Evolutionary conservation across 2,113 vertebrate species (phyloP).

Genomic region (Capricornis sumatraensis): DNA sequence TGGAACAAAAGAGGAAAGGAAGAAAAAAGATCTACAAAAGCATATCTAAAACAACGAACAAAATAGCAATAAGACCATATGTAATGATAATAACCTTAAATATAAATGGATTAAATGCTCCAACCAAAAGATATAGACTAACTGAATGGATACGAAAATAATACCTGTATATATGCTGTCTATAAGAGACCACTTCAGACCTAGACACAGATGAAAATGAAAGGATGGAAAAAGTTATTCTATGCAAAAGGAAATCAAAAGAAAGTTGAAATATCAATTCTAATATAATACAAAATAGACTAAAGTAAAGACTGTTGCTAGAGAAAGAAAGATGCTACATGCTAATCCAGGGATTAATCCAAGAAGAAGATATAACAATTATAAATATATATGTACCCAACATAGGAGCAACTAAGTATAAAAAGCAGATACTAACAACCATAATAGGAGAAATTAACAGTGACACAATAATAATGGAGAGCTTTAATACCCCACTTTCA

Average conservation of each 20-base stretch:
- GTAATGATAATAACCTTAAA: not conserved
- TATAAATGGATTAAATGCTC: not conserved
- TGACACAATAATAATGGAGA: not conserved
- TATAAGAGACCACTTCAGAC: not conserved
- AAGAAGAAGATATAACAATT: not conserved
- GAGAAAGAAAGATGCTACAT: not conserved
- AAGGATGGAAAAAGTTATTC: not conserved
- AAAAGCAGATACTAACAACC: not conserved
- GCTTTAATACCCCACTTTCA: not conserved
- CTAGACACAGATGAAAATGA: not conserved
- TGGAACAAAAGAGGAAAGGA: not conserved
- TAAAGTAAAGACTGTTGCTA: not conserved
- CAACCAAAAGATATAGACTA: not conserved
- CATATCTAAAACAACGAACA: not conserved
- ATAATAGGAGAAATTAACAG: not conserved
- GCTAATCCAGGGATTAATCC: not conserved
- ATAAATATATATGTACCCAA: not conserved
- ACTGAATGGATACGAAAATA: not conserved
- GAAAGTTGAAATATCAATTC: not conserved
- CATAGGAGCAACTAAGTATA: not conserved
- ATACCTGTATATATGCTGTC: not conserved
- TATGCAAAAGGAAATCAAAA: not conserved
- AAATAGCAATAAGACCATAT: not conserved
- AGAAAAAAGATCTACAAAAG: not conserved
- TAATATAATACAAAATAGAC: not conserved